Evolutionary conservation across 1,140 invertebrate genomes (phyloP), one percentile per base, ranked within the genome.

Genomic region (Aphaenogaster floridana): DNA sequence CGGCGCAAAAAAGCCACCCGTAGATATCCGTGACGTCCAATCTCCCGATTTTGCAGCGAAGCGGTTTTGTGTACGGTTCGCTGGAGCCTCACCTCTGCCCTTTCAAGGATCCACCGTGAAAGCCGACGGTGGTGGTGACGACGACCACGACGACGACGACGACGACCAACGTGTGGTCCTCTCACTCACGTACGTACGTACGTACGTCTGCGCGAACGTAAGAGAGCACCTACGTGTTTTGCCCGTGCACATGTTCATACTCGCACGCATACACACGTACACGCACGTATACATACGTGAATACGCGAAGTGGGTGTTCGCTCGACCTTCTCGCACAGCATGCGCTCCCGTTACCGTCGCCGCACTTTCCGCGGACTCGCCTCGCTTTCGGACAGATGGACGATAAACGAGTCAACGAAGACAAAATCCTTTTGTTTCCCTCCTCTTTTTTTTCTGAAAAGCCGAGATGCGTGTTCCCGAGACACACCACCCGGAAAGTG

Each of bases 11-110:
- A 87, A 21, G 50, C 36, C 21, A 42, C 17, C 61, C 66, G 76
- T 50, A 52, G 74, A 86, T 72, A 69, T 71, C 36, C 85, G 57
- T 77, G 81, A 79, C 87, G 66, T 81, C 61, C 83, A 86, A 90
- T 90, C 83, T 87, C 88, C 84, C 88, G 89, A 66, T 90, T 89
- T 89, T 71, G 81, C 89, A 77, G 84, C 86, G 77, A 66, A 68
- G 59, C 88, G 88, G 68, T 88, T 88, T 89, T 76, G 85, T 79
- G 87, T 59, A 72, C 63, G 59, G 76, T 89, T 84, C 72, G 64
- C n/a, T 78, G 84, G 71, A 90, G 57, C 61, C 69, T 90, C 86
- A 91, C 89, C 89, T 91, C 77, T 91, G 90, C 80, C 89, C 90
- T 91, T 91, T 91, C 87, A 81, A 80, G 86, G 78, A 86, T 79